Conservation (phyloP, 2,888 invertebrate genomes). For the Pinctada fucata region DNA sequence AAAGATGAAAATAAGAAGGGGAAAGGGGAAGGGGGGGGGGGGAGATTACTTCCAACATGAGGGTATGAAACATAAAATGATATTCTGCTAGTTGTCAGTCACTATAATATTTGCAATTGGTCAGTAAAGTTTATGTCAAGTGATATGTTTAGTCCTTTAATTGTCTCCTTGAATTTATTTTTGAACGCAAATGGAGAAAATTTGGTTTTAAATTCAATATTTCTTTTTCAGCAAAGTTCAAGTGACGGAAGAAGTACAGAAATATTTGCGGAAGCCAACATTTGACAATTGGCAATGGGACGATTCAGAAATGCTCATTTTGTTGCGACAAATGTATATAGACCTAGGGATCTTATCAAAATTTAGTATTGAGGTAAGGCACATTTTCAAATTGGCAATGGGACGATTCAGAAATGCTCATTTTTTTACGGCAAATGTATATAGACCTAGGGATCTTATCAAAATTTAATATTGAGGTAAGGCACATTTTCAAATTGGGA, state of each 20-base stretch:
- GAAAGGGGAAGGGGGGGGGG: no score
- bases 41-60: no score
- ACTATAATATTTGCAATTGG: no score
- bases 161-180: no score
- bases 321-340: slow-evolving; percentile 89
- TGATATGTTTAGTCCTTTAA: no score
- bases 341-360: slow-evolving; percentile 86
- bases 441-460: slow-evolving; percentile 86
- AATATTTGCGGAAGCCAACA: slow-evolving; percentile 83
- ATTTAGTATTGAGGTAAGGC: slow-evolving; percentile 84
- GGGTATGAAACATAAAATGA: no score
- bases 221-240: slow-evolving; percentile 80
- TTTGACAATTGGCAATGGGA: slow-evolving; percentile 91
- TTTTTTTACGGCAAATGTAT: slow-evolving; percentile 89
- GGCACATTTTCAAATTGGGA: slow-evolving; percentile 3
- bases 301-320: slow-evolving; percentile 86
- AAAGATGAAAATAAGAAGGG: no score
- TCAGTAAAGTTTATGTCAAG: no score
- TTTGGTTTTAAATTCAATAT: not conserved
- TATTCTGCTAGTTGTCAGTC: no score
- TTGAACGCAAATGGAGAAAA: not conserved
- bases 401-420: slow-evolving; percentile 88
- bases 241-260: slow-evolving; percentile 82
- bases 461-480: slow-evolving; percentile 86
- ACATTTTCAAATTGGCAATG: slow-evolving; percentile 90